These are phyloP conservation scores for Microtus montanus DNA, from an alignment of 2,113 vertebrate species.

Conservation along the genomic window DNA sequence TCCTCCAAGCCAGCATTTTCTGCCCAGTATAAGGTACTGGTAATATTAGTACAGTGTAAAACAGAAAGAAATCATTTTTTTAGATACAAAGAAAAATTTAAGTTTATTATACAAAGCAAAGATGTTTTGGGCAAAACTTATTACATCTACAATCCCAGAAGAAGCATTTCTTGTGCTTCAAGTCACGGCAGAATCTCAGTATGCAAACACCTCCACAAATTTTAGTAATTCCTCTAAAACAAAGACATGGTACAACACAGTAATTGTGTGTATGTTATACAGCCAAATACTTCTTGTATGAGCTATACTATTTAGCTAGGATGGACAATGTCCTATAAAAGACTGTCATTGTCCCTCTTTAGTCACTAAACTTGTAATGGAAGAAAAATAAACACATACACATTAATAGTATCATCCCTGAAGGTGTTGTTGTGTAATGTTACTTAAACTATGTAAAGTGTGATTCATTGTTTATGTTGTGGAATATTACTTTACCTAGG, in stretches of 20 bases:
- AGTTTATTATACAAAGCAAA: not conserved
- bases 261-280: not conserved
- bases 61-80: not conserved
- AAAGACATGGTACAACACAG: not conserved
- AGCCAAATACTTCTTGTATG: not conserved
- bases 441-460: not conserved
- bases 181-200: not conserved
- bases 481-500: not conserved
- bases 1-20: not conserved
- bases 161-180: not conserved
- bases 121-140: not conserved
- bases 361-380: not conserved
- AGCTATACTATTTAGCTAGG: not conserved
- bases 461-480: not conserved
- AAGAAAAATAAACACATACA: not conserved
- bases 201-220: not conserved
- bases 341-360: not conserved
- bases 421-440: not conserved
- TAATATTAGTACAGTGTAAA: not conserved
- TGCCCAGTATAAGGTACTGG: not conserved
- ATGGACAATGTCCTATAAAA: not conserved
- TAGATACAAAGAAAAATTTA: not conserved
- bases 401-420: not conserved
- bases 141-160: not conserved
- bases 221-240: conserved; percentile 11